Base-by-base conservation (phyloP, 2,113 vertebrate genomes). In the Cheilinus undulatus region DNA sequence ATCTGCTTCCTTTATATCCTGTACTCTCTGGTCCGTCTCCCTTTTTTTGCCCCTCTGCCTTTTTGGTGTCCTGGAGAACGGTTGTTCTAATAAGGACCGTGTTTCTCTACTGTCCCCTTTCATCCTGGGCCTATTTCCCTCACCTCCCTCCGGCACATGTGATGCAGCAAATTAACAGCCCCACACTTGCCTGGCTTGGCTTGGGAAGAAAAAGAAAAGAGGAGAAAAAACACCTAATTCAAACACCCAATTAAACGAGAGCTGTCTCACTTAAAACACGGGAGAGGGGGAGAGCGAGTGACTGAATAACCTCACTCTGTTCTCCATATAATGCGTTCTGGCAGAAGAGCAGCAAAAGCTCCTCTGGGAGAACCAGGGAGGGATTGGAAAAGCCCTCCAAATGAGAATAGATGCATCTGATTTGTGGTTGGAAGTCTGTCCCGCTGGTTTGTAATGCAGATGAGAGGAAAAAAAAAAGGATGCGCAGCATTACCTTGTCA, bases 241-340 rank as follows among this genome's bases (percentile, higher is more conserved):
- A 87, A 86, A 89, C 83, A 85, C 73, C 88, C 89, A 87, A 91
- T 92, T 92, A 93, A 90, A 92, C 63, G 80, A 85, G 87, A 90
- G 86, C 86, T 86, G 79, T 88, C 89, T 83, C 66, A 79, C 69
- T 86, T 86, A 91, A 90, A 90, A 85, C 87, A 86, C 34, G 57
- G 59, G 71, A 79, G 78, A 82, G 74, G 78, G 71, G 73, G 63
- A 64, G 82, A 80, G 79, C 76, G 69, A 80, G 88, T 82, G 82
- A 86, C 76, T 87, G 87, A 82, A 83, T 87, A 84, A 87, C 90
- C 87, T 87, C 85, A 67, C 88, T 86, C 76, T 78, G 75, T 89
- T 91, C 83, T 90, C 85, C 87, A 76, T 85, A 82, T 83, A 83
- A 88, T 77, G 78, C 82, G 73, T 84, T 81, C 73, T 83, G 89